Evolutionary conservation across 2,797 vertebrate genomes (phyloP).

Genomic region (Mycteria americana): DNA sequence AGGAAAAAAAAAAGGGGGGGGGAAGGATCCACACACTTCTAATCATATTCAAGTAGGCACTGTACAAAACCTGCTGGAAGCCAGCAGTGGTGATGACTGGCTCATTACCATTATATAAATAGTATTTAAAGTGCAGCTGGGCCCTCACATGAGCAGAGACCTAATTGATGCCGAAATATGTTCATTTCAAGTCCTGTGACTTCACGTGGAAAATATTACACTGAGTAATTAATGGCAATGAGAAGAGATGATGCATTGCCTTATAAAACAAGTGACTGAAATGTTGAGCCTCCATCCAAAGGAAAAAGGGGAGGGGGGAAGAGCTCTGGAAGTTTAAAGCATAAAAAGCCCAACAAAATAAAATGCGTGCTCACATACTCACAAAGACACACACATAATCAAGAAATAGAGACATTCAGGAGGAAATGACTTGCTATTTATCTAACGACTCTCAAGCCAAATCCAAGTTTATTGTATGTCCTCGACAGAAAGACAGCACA

Average conservation of each 20-base stretch:
- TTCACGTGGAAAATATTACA: constrained; percentile 73
- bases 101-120: constrained; percentile 61
- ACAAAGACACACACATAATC: neutral
- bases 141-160: constrained; percentile 60
- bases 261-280: constrained; percentile 67
- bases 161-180: constrained; percentile 70
- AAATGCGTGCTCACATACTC: neutral
- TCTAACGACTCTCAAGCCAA: neutral
- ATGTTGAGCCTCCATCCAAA: constrained; percentile 32
- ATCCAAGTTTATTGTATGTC: constrained; percentile 19
- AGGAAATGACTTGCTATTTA: constrained; percentile 50
- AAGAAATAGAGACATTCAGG: constrained; percentile 25
- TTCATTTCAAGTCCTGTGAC: constrained; percentile 68
- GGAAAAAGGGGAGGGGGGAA: constrained; percentile 15
- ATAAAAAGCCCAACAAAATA: constrained; percentile 14
- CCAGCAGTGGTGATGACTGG: constrained; percentile 51
- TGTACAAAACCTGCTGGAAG: constrained; percentile 40
- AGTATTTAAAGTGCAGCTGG: constrained; percentile 69
- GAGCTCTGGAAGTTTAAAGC: constrained; percentile 18
- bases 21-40: constrained; percentile 42
- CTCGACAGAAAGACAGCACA: constrained; percentile 17
- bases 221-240: constrained; percentile 65
- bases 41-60: constrained; percentile 63
- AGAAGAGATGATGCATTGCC: constrained; percentile 64
- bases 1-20: neutral